These are phyloP conservation scores for Eublepharis macularius DNA, from an alignment of 2,113 vertebrate genomes.

Conservation along the genomic window DNA sequence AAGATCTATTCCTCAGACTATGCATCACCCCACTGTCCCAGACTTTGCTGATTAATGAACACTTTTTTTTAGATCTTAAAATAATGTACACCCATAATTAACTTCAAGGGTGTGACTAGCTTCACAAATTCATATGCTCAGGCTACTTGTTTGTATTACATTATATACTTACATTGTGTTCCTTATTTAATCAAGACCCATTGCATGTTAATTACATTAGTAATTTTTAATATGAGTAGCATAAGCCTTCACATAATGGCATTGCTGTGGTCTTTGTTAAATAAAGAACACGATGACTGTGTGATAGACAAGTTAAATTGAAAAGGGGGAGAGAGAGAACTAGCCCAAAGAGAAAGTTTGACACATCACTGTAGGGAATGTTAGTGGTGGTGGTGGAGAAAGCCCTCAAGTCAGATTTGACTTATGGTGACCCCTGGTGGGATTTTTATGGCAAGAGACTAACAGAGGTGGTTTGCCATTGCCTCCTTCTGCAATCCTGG, in stretches of 20 bases:
- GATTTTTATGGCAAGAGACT: too few species aligned
- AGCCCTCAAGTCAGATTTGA: too few species aligned
- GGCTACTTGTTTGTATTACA: neutral
- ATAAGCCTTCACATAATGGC: neutral
- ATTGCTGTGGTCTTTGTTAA: neutral
- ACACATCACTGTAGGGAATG: neutral
- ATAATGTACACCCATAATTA: neutral
- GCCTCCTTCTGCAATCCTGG: too few species aligned
- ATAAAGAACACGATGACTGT: neutral
- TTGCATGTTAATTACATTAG: too few species aligned
- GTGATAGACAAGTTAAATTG: neutral
- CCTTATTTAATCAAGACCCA: too few species aligned
- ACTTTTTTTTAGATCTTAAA: neutral
- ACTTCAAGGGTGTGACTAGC: neutral
- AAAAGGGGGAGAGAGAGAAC: neutral
- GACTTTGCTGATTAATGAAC: neutral
- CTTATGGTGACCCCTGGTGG: too few species aligned
- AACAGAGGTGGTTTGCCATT: too few species aligned
- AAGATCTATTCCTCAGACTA: neutral
- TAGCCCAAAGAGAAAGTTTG: neutral
- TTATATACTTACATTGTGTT: too few species aligned
- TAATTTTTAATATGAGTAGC: neutral
- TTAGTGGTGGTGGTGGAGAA: too few species aligned
- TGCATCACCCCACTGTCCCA: neutral
- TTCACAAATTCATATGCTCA: neutral